Evolutionary conservation across 2,113 vertebrate genomes (phyloP), one percentile per base, ranked within the genome.

Genomic region (Dipodomys spectabilis): DNA sequence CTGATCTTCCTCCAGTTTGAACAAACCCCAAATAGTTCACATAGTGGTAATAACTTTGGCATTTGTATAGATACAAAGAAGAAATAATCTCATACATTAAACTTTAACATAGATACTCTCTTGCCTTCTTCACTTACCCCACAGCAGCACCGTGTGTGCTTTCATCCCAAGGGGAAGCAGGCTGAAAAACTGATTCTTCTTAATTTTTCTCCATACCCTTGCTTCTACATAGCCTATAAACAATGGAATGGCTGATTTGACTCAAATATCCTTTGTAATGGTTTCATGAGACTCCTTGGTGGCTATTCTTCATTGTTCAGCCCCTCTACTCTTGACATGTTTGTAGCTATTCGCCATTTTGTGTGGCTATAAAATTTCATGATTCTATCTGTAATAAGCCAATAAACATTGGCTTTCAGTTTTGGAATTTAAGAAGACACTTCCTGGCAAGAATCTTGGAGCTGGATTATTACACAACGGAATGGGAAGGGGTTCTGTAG

Each of bases 151-250:
- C 9, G 20, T 18, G 23, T 13, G 22, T 23, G 2, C 9, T 90
- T 75, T 95, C 35, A 86, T 7, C 12, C 27, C 6, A 74, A 71
- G 1, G 15, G 3, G 30, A 92, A 65, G 16, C 10, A 80, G 53
- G 27, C 35, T 71, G 74, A 87, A 93, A 83, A 85, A 62, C 1
- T 72, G 71, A 45, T 88, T 90, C 16, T 89, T 86, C 53, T 16
- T 45, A 74, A 15, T 73, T 94, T 90, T 68, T 84, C 44, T 86
- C 27, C 27, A 73, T 32, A 62, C 2, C 35, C 39, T 57, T 72
- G 72, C 87, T 71, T 6, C n/a, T 82, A n/a, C 18, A 1, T 35
- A 78, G 62, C 89, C 32, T 71, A 64, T 1, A 53, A 85, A 87
- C 72, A 3, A 89, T 22, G 8, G 20, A 91, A 30, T 83, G 6